Conservation (phyloP, 2,113 vertebrate species). For the Hippocampus barbouri region DNA sequence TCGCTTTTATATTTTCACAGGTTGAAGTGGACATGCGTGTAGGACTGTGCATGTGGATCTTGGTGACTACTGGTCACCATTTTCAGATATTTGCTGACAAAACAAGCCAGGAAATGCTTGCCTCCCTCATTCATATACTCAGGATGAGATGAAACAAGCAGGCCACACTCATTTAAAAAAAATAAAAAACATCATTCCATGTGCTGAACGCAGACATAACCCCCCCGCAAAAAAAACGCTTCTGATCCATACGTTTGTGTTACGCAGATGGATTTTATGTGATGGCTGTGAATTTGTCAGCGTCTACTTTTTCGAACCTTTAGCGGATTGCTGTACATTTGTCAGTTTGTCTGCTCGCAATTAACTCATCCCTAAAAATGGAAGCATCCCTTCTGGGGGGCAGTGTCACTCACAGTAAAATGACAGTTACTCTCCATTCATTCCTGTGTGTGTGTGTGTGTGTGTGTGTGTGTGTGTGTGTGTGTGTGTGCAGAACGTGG, state of each 20-base stretch:
- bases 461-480: not conserved
- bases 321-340: not conserved
- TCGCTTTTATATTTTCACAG: too few species aligned
- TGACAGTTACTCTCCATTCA: slow-evolving; percentile 33
- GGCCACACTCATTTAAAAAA: too few species aligned
- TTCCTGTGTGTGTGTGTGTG: slow-evolving; percentile 10
- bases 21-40: too few species aligned
- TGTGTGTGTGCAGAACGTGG: not conserved
- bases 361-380: slow-evolving; percentile 31
- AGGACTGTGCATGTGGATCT: too few species aligned
- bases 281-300: slow-evolving; percentile 15
- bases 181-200: too few species aligned
- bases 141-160: too few species aligned
- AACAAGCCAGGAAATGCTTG: too few species aligned
- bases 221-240: too few species aligned
- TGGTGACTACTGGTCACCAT: too few species aligned
- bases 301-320: not conserved
- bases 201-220: too few species aligned
- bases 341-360: slow-evolving; percentile 2
- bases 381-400: slow-evolving; percentile 27
- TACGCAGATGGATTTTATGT: slow-evolving; percentile 34
- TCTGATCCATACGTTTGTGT: not conserved
- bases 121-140: too few species aligned
- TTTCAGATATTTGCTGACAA: too few species aligned
- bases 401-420: slow-evolving; percentile 42